Percentiles rank a stretch among this genome's conserved stretches.
Evolutionary conservation across 1,140 invertebrate species (phyloP).

Genomic region (Gonioctena quinquepunctata): DNA sequence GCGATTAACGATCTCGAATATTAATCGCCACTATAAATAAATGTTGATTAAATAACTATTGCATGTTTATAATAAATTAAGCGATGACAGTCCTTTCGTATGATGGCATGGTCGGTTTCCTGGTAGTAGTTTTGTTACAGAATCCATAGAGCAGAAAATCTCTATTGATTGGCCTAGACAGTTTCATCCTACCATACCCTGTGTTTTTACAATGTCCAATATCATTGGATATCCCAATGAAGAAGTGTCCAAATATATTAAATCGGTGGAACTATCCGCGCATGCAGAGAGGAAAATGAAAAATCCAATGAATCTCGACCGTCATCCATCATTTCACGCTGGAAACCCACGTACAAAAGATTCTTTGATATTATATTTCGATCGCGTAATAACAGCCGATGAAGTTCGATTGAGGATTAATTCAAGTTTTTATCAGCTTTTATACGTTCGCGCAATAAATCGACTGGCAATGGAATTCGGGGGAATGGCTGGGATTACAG

Average conservation of each 20-base stretch:
- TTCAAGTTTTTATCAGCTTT: background rate
- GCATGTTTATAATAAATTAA: no score
- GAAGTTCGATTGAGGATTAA: slow-evolving; percentile 3
- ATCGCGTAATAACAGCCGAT: slow-evolving; percentile 8
- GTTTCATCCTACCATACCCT: no score
- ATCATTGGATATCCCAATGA: slow-evolving; percentile 5
- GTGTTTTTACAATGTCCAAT: no score
- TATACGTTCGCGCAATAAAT: slow-evolving; percentile 6
- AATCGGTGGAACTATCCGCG: background rate
- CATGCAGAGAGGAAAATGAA: background rate
- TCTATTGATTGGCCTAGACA: no score
- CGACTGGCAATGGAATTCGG: background rate
- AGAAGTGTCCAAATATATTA: slow-evolving; percentile 3
- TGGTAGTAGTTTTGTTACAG: no score
- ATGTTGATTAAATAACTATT: no score
- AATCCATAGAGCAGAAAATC: no score
- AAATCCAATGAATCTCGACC: slow-evolving; percentile 7
- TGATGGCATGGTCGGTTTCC: no score
- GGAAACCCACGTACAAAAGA: background rate
- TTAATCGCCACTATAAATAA: no score
- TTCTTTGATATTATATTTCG: slow-evolving; percentile 3
- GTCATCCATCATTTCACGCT: slow-evolving; percentile 10
- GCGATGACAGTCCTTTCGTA: no score
- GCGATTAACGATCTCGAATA: no score
- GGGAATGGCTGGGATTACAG: background rate